A percentile compares a stretch with the other conserved stretches of the same genome.
Conservation (phyloP, 2,113 vertebrate genomes). For the Vidua chalybeata region DNA sequence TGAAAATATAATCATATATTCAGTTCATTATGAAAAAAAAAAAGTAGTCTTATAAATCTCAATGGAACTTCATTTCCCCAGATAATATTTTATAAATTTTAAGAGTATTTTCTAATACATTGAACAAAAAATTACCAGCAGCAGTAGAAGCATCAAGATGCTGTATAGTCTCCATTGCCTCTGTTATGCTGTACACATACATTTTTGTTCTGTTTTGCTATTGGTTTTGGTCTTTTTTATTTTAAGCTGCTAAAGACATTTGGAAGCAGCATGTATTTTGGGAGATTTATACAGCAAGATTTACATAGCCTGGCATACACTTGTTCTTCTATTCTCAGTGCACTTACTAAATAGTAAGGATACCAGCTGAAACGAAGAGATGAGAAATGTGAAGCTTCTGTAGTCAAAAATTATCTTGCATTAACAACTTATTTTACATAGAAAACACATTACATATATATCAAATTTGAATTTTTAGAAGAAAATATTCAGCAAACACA, state of each 20-base stretch:
- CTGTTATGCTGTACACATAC: neutral
- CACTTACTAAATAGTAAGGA: neutral
- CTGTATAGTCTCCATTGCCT: neutral
- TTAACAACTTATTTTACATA: neutral
- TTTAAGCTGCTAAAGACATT: neutral
- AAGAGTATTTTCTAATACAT: neutral
- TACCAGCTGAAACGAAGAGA: neutral
- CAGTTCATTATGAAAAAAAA: neutral
- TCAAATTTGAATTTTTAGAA: neutral
- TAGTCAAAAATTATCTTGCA: neutral
- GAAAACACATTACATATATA: neutral
- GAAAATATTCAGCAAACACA: neutral
- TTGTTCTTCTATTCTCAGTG: neutral
- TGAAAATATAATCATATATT: conserved; percentile 17
- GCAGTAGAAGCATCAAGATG: neutral
- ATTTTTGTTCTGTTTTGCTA: neutral
- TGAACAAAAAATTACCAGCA: neutral
- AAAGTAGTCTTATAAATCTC: neutral
- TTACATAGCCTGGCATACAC: neutral
- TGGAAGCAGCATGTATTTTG: neutral
- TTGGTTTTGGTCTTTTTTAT: neutral
- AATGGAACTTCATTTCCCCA: neutral
- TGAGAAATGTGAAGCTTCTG: neutral
- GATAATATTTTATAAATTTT: neutral
- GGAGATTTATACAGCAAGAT: neutral